Percentiles rank a stretch among this genome's conserved stretches.
Conservation (phyloP, 2,113 vertebrate genomes). For the Vicugna pacos region DNA sequence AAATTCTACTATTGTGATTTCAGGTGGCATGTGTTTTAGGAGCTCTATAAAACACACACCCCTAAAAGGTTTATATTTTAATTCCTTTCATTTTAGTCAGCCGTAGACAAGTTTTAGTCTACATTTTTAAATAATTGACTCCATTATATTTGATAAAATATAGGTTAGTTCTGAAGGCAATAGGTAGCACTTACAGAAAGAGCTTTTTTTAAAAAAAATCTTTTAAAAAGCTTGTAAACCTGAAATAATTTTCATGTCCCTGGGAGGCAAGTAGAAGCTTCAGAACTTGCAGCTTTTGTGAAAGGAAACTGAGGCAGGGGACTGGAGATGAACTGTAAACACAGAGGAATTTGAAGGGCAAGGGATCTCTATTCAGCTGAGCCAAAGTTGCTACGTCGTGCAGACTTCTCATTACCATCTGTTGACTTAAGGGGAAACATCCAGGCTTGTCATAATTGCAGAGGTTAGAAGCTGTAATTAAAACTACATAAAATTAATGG, state of each 20-base stretch:
- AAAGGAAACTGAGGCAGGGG: slow-evolving; percentile 69
- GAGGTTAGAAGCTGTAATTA: slow-evolving; percentile 89
- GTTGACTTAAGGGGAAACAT: slow-evolving; percentile 78
- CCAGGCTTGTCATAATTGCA: slow-evolving; percentile 84
- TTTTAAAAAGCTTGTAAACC: slow-evolving; percentile 72
- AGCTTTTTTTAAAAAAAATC: not conserved
- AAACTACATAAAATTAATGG: slow-evolving; percentile 85
- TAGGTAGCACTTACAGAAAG: slow-evolving; percentile 78
- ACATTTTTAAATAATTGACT: slow-evolving; percentile 84
- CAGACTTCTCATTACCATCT: not conserved
- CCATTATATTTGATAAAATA: slow-evolving; percentile 85
- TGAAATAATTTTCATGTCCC: slow-evolving; percentile 68
- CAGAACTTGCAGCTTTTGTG: slow-evolving; percentile 22
- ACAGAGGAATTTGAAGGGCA: not conserved
- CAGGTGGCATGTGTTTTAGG: slow-evolving; percentile 84
- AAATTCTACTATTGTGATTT: slow-evolving; percentile 83
- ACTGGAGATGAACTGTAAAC: not conserved
- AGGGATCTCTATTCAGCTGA: not conserved
- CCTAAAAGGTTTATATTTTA: slow-evolving; percentile 83
- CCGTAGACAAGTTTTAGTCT: slow-evolving; percentile 82
- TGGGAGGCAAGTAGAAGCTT: slow-evolving; percentile 35
- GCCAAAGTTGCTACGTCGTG: not conserved
- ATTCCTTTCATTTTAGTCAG: slow-evolving; percentile 84
- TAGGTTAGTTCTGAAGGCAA: slow-evolving; percentile 81
- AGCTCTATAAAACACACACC: slow-evolving; percentile 80